A percentile compares a stretch with the other conserved stretches of the same genome.
phyloP scores from a whole-genome alignment of 2,113 vertebrate species.

The Heloderma charlesbogerti region DNA sequence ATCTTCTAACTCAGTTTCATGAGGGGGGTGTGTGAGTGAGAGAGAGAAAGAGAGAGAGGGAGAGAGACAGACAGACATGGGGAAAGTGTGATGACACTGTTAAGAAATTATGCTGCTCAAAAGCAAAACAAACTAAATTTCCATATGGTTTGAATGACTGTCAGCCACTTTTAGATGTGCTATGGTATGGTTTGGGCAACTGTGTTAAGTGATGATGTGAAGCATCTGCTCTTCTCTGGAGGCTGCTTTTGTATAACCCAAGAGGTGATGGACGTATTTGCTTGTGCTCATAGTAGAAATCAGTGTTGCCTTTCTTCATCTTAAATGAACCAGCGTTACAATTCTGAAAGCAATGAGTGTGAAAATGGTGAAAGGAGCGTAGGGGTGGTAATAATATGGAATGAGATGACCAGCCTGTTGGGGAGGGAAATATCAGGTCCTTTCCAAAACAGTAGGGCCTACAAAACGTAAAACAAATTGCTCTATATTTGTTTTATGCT shows the following conservation, averaged over 20 bases:
- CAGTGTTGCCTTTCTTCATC: not conserved
- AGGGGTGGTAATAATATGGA: rapidly evolving
- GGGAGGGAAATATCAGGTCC: not conserved
- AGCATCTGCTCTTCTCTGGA: not conserved
- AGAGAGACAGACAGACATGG: too few relatives aligned
- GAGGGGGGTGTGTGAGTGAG: not conserved
- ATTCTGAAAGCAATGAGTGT: not conserved
- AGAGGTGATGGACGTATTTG: not conserved
- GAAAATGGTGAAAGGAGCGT: not conserved
- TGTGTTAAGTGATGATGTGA: not conserved
- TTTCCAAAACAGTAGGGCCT: not conserved
- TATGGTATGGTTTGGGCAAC: rapidly evolving
- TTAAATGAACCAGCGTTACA: rapidly evolving
- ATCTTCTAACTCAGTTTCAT: not conserved
- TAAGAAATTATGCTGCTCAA: not conserved
- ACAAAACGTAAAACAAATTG: not conserved
- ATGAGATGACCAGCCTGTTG: rapidly evolving
- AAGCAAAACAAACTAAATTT: not conserved
- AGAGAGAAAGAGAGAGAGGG: too few relatives aligned
- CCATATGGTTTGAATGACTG: too few relatives aligned
- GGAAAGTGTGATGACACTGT: not conserved
- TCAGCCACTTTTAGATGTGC: not conserved
- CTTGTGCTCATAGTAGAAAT: not conserved
- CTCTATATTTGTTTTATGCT: not conserved
- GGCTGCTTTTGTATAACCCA: rapidly evolving